These are phyloP conservation scores for Onychomys leucogaster DNA, from an alignment of 2,797 vertebrate genomes.

Conservation along the genomic window DNA sequence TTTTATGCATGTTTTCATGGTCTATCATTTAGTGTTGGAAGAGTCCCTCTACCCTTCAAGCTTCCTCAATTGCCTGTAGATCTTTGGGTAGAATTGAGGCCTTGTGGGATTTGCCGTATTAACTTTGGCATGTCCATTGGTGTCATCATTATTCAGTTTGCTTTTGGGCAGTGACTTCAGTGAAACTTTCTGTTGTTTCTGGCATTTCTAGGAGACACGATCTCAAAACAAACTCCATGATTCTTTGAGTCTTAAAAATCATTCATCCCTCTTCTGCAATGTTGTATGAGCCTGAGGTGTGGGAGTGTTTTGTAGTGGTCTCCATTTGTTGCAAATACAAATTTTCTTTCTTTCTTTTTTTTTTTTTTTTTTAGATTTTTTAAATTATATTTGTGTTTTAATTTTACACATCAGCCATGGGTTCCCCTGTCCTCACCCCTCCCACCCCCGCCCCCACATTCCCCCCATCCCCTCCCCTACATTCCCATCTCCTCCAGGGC, in stretches of 20 bases:
- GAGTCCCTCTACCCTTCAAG: neutral
- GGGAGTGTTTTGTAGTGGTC: neutral
- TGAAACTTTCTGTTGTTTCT: neutral
- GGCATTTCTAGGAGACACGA: neutral
- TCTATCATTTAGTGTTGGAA: no score
- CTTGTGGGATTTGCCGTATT: neutral
- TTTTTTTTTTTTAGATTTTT: no score
- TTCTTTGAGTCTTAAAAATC: neutral
- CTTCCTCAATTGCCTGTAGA: neutral
- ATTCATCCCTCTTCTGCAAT: no score
- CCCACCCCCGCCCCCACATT: no score
- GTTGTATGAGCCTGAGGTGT: neutral
- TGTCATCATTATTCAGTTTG: no score
- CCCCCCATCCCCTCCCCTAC: no score
- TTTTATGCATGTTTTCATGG: neutral
- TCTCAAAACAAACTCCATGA: neutral
- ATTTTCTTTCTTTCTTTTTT: no score
- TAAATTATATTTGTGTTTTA: no score
- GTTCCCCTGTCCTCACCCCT: no score
- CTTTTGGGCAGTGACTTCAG: neutral
- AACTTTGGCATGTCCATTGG: neutral
- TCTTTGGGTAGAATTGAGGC: neutral
- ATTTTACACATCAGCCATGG: no score
- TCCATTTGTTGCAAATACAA: neutral
- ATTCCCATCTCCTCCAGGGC: no score